Base-by-base conservation (phyloP, 2,113 vertebrate genomes). In the Rhombomys opimus region DNA sequence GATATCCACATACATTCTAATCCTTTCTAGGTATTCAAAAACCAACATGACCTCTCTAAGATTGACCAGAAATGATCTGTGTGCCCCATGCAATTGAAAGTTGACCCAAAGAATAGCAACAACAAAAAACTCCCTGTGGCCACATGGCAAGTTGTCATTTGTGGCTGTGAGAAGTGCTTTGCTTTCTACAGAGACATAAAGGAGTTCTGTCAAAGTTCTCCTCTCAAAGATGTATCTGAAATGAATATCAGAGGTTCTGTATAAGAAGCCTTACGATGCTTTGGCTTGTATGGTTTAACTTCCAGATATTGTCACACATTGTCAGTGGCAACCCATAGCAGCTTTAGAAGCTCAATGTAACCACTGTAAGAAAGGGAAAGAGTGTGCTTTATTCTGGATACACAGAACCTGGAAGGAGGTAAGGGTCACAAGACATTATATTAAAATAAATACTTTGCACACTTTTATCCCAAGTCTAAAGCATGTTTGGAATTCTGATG, bases 391-490 rank as follows among this genome's bases (percentile, higher is more conserved):
- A 98, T 94, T 98, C 38, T 38, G 89, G 50, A 59, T 92, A 84
- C 89, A 93, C 0, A 12, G 70, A 89, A 90, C n/a, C 23, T 93
- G 96, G 97, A 96, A 98, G 89, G 96, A 14, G 86, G 63, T 96
- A 95, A 95, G 96, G 95, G 95, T 97, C 97, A 97, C 98, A 98
- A 97, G 97, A 35, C 96, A 96, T 97, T 96, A 98, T 98, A 98
- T 98, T 99, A 99, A 99, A 99, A 99, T 99, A 99, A 99, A 99
- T 99, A 99, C 98, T 98, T 99, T 99, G 99, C 97, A 98, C 90
- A 98, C 98, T 98, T 98, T 97, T 97, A 90, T 95, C 97, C 97
- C 96, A 97, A 96, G 95, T 98, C 98, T 98, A 98, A 99, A 38
- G 99, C 99, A 98, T 98, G 98, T 98, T 99, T 99, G 98, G 99